These are phyloP conservation scores for Catalaphyllia jardinei DNA, from an alignment of 64 coral and sea anemone genomes.

Conservation along the genomic window DNA sequence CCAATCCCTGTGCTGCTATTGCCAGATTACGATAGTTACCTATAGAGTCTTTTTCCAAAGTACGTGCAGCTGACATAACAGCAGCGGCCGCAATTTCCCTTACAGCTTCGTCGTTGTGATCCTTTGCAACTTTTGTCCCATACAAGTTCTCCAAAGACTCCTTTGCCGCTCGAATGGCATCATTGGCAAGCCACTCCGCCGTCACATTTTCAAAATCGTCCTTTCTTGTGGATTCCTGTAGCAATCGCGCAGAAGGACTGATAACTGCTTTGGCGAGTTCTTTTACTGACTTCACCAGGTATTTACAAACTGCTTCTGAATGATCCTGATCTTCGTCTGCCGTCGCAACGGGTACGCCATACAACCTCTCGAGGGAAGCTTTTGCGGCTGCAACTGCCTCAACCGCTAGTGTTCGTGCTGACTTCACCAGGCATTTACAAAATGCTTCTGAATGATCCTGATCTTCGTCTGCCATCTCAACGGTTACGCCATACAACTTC, in stretches of 20 bases:
- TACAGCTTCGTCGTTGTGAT: neutral
- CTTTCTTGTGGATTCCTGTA: neutral
- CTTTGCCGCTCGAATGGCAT: slow-evolving; percentile 7
- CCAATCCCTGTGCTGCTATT: slow-evolving; percentile 39
- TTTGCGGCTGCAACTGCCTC: slow-evolving; percentile 13
- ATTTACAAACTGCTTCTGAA: neutral
- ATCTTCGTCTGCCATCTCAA: neutral
- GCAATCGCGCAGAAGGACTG: neutral
- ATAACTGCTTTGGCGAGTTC: neutral
- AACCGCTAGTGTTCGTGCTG: no score
- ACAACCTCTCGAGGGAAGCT: slow-evolving; percentile 18
- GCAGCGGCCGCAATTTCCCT: slow-evolving; percentile 33
- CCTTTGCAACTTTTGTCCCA: slow-evolving; percentile 10
- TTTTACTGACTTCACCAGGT: neutral
- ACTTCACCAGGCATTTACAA: neutral
- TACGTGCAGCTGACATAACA: slow-evolving; percentile 23
- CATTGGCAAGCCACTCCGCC: slow-evolving; percentile 3
- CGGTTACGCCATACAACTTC: neutral
- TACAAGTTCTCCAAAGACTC: slow-evolving; percentile 3
- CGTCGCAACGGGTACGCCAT: neutral
- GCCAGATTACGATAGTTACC: slow-evolving; percentile 39
- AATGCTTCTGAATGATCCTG: neutral
- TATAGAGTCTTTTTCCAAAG: slow-evolving; percentile 29
- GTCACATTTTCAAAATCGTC: neutral
- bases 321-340: slow-evolving; percentile 4